Evolutionary conservation across 2,888 invertebrate species (phyloP), one percentile per base, ranked within the genome.

Genomic region (Cryptus viduatorius): DNA sequence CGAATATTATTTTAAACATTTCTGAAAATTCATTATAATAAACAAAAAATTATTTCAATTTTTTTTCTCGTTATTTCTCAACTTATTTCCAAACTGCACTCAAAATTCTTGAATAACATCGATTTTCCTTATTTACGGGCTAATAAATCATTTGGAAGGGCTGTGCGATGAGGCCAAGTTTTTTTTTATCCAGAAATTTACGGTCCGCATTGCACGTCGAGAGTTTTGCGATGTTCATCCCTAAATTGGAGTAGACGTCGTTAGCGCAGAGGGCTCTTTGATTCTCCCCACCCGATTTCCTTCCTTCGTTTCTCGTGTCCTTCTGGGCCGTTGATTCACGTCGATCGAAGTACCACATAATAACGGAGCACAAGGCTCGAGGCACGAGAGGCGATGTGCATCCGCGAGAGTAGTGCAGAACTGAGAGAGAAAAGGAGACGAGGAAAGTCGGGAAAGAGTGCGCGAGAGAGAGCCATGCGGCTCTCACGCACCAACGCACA

Each of bases 401-500:
- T 82, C 79, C 61, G 77, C 79, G 80, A 83, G 82, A 80, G 80
- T 73, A 29, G 53, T 65, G 48, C 31, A 19, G 29, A 71, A 16
- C 44, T 10, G 19, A 67, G 56, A 68, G 72, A 68, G 72, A 80
- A 29, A 59, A 81, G 79, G 53, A 44, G 65, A 77, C 56, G 72
- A 29, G 81, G 83, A 81, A 88, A 59, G 61, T 76, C 84, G 64
- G 37, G 12, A 19, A 16, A 46, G 72, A 73, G 67, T 12, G 4
- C 10, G 44, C 8, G 69, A 61, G 72, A 73, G 81, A 56, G 75
- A 65, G 61, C 56, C 24, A 69, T 68, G 81, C 79, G 71, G 82
- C 79, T 81, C 84, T 79, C 84, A 82, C 78, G 85, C 79, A 80
- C 85, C 61, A 80, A 86, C 84, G 76, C 86, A 71, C 84, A 82